Conservation (phyloP, 30 jellyfish, hydroid and myxozoan species). For the Nemopilema nomurai region DNA sequence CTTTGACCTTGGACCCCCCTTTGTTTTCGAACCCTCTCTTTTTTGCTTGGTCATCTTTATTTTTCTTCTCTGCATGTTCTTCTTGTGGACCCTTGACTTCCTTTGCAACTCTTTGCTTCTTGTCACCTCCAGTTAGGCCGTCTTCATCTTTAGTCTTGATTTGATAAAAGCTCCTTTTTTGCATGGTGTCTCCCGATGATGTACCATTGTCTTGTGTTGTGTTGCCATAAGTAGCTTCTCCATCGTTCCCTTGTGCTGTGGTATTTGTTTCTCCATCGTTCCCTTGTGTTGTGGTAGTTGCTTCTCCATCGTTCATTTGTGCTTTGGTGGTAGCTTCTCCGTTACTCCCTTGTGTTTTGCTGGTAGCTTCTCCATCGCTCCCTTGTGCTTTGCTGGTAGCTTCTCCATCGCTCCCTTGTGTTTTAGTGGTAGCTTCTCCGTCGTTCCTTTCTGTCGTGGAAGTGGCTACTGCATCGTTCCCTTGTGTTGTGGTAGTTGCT, state of each 20-base stretch:
- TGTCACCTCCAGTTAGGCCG: conserved; percentile 1
- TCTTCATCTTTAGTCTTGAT: neutral
- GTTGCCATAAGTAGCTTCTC: too few relatives aligned
- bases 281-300: neutral
- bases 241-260: too few relatives aligned
- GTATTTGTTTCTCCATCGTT: neutral
- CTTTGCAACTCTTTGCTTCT: neutral
- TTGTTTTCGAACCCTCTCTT: neutral
- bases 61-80: neutral
- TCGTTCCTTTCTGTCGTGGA: neutral
- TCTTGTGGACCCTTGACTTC: neutral
- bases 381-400: neutral
- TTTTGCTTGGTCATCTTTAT: neutral
- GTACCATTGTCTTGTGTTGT: too few relatives aligned
- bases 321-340: neutral
- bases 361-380: neutral
- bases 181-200: too few relatives aligned
- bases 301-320: conserved; percentile 1
- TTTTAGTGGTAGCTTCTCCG: neutral
- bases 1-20: too few relatives aligned
- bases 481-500: neutral
- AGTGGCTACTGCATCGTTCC: neutral
- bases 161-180: neutral
- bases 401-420: too few relatives aligned
- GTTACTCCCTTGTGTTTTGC: too few relatives aligned